These are phyloP conservation scores for Naso thynnoides DNA, from an alignment of 2,797 vertebrate species.

Conservation along the genomic window DNA sequence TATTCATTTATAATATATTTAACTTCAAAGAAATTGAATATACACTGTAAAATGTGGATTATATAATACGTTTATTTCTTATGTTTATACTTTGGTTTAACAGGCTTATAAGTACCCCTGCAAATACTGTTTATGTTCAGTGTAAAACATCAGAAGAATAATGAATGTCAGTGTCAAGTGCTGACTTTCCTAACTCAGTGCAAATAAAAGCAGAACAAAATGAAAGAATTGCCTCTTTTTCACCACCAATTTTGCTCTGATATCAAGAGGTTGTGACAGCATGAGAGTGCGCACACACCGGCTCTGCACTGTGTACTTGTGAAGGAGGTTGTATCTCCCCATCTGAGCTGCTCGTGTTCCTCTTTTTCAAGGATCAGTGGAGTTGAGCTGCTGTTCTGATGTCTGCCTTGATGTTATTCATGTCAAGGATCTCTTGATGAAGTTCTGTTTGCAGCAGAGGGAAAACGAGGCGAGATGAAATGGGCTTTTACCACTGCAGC, in stretches of 20 bases:
- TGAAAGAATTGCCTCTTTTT: neutral
- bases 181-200: slow-evolving; percentile 15
- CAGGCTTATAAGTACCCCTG: slow-evolving; percentile 3
- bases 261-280: slow-evolving; percentile 11
- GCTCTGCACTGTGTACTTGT: slow-evolving; percentile 2
- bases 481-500: neutral
- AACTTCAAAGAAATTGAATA: neutral
- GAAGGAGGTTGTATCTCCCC: slow-evolving; percentile 13
- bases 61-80: neutral
- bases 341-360: slow-evolving; percentile 29
- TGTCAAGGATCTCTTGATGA: slow-evolving; percentile 35
- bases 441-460: slow-evolving; percentile 22
- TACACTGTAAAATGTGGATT: slow-evolving; percentile 12
- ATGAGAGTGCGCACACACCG: neutral
- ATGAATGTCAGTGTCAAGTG: slow-evolving; percentile 19
- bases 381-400: slow-evolving; percentile 39
- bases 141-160: slow-evolving; percentile 9
- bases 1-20: slow-evolving; percentile 37
- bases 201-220: neutral
- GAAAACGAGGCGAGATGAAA: neutral
- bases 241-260: neutral
- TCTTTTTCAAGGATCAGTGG: slow-evolving; percentile 33
- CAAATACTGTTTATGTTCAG: slow-evolving; percentile 13
- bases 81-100: neutral
- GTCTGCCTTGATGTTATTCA: slow-evolving; percentile 34